Percentiles rank a stretch among this genome's conserved stretches.
Evolutionary conservation across 1,140 invertebrate genomes (phyloP).

Genomic region (Penaeus japonicus): DNA sequence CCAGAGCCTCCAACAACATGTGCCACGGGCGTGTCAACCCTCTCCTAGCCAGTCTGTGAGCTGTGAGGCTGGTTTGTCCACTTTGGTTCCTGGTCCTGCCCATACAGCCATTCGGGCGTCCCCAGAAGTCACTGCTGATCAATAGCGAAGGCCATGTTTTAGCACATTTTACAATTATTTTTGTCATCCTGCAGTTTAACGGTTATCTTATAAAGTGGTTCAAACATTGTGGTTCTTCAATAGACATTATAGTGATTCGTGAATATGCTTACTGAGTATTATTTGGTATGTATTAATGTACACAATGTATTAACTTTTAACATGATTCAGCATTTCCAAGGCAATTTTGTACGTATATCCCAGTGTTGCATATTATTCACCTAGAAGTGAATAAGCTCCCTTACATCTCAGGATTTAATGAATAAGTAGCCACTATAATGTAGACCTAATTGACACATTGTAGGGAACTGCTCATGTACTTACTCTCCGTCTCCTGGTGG

Average conservation of each 20-base stretch:
- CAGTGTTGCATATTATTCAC: slow-evolving; percentile 55
- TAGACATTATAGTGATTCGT: slow-evolving; percentile 53
- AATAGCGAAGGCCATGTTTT: slow-evolving; percentile 56
- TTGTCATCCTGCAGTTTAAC: slow-evolving; percentile 53
- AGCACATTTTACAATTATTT: slow-evolving; percentile 56
- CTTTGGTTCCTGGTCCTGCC: slow-evolving; percentile 40
- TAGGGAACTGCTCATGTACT: slow-evolving; percentile 57
- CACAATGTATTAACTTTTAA: slow-evolving; percentile 56
- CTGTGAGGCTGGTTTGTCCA: slow-evolving; percentile 41
- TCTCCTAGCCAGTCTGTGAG: slow-evolving; percentile 32
- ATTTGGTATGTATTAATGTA: slow-evolving; percentile 56
- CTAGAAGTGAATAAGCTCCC: slow-evolving; percentile 55
- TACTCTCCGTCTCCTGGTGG: slow-evolving; percentile 39
- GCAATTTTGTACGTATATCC: slow-evolving; percentile 57
- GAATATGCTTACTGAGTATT: slow-evolving; percentile 56
- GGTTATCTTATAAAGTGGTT: slow-evolving; percentile 51
- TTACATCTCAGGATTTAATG: slow-evolving; percentile 57
- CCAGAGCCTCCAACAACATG: slow-evolving; percentile 9
- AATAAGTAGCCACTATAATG: slow-evolving; percentile 56
- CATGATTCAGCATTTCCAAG: slow-evolving; percentile 53
- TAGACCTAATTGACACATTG: slow-evolving; percentile 53
- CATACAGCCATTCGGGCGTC: slow-evolving; percentile 30
- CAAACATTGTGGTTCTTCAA: slow-evolving; percentile 54
- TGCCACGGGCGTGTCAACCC: slow-evolving; percentile 24
- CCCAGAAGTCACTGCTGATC: slow-evolving; percentile 48